These are phyloP conservation scores for Apomyelois bistriatella DNA, from an alignment of 2,888 invertebrate genomes.

Conservation along the genomic window DNA sequence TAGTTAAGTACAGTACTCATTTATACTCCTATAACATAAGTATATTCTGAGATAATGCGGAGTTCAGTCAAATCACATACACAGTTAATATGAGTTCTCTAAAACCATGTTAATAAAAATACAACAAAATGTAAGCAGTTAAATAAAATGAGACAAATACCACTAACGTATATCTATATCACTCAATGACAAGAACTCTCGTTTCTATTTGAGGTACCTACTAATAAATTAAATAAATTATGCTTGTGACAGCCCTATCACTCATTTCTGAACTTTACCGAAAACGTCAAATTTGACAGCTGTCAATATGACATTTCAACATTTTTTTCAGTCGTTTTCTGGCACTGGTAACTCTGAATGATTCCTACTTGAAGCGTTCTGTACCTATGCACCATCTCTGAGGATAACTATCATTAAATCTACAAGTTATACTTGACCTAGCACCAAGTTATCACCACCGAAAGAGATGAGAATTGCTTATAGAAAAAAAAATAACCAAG, in stretches of 20 bases:
- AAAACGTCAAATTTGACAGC: constrained; percentile 59
- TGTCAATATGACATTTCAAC: constrained; percentile 60
- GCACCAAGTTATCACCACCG: constrained; percentile 67
- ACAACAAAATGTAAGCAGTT: constrained; percentile 42
- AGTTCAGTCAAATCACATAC: constrained; percentile 74
- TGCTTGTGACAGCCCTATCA: constrained; percentile 23
- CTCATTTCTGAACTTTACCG: constrained; percentile 41
- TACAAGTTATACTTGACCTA: constrained; percentile 44
- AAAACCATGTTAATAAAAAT: constrained; percentile 33
- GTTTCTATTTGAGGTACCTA: constrained; percentile 47
- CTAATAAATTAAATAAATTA: constrained; percentile 39
- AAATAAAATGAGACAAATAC: constrained; percentile 29
- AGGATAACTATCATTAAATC: constrained; percentile 17
- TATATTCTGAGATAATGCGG: constrained; percentile 54
- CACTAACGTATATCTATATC: constrained; percentile 53
- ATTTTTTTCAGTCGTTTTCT: constrained; percentile 33
- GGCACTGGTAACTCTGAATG: constrained; percentile 46
- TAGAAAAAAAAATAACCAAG: constrained; percentile 39
- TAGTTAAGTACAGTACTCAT: constrained; percentile 46
- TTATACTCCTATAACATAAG: constrained; percentile 15
- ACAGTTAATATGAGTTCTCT: constrained; percentile 39
- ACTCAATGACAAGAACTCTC: constrained; percentile 67
- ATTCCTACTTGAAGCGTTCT: constrained; percentile 48
- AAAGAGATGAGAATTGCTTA: constrained; percentile 40
- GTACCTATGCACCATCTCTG: constrained; percentile 49